These are phyloP conservation scores for Prunella fulvescens DNA, from an alignment of 2,113 vertebrate species.

Conservation along the genomic window DNA sequence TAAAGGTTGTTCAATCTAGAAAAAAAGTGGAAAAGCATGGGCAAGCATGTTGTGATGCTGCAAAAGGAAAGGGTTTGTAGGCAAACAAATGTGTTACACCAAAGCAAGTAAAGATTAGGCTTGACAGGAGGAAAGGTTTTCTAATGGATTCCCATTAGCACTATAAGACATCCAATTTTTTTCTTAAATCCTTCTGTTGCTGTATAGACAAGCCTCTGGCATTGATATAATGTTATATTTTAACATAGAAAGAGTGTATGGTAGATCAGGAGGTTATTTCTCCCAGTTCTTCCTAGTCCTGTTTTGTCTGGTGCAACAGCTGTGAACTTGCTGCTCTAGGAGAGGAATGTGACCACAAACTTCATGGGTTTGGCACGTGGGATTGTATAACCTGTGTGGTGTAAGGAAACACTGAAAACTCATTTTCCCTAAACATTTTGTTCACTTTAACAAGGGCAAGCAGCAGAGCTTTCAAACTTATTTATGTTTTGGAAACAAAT, in stretches of 20 bases:
- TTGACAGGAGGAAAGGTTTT: neutral
- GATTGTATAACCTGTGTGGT: neutral
- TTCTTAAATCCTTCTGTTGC: neutral
- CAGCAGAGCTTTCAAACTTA: neutral
- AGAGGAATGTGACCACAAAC: neutral
- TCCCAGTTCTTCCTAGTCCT: neutral
- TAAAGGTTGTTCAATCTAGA: neutral
- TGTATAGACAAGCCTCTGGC: neutral
- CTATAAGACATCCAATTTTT: neutral
- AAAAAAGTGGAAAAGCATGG: neutral
- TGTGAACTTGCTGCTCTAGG: neutral
- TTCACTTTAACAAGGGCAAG: neutral
- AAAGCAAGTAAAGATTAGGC: neutral
- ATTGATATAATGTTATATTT: neutral
- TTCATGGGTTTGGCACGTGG: neutral
- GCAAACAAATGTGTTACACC: neutral
- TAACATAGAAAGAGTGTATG: neutral
- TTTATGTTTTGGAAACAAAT: neutral
- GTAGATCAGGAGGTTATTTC: neutral
- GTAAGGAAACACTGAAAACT: neutral
- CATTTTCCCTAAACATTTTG: neutral
- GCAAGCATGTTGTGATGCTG: neutral
- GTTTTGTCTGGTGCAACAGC: neutral
- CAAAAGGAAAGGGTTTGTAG: neutral
- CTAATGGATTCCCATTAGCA: neutral